A percentile compares a stretch with the other conserved stretches of the same genome.
Evolutionary conservation across 1,140 invertebrate genomes (phyloP).

Genomic region (Mycetomoellerius zeteki): DNA sequence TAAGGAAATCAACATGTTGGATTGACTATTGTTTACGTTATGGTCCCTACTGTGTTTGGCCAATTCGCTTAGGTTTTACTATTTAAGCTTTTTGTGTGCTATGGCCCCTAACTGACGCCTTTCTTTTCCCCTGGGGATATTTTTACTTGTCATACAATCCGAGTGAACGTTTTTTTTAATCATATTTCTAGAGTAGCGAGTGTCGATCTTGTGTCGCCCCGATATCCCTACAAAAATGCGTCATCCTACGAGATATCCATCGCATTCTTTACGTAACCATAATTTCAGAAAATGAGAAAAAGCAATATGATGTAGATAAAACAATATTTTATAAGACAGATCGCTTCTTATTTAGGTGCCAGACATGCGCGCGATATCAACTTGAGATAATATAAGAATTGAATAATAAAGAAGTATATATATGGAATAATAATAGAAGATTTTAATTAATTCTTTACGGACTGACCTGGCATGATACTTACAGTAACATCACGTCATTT

Average conservation of each 20-base stretch:
- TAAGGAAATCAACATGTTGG: too few species aligned
- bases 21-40: too few species aligned
- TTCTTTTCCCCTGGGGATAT: conserved; percentile 3
- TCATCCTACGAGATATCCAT: not conserved
- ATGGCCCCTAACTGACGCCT: not conserved
- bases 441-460: conserved; percentile 1
- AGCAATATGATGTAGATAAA: not conserved
- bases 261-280: not conserved
- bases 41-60: too few species aligned
- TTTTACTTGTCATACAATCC: conserved; percentile 8
- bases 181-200: conserved; percentile 4
- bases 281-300: conserved; percentile 17
- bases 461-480: not conserved
- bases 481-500: conserved; percentile 1
- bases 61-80: too few species aligned
- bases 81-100: too few species aligned
- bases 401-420: not conserved
- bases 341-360: not conserved
- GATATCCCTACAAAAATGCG: not conserved
- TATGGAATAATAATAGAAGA: not conserved
- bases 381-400: not conserved
- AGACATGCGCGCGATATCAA: not conserved
- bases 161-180: not conserved
- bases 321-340: not conserved
- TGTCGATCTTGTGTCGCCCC: not conserved